Percentiles rank a stretch among this genome's conserved stretches.
phyloP scores from a whole-genome alignment of 2,113 vertebrate species.

The Larimichthys polyactis region DNA sequence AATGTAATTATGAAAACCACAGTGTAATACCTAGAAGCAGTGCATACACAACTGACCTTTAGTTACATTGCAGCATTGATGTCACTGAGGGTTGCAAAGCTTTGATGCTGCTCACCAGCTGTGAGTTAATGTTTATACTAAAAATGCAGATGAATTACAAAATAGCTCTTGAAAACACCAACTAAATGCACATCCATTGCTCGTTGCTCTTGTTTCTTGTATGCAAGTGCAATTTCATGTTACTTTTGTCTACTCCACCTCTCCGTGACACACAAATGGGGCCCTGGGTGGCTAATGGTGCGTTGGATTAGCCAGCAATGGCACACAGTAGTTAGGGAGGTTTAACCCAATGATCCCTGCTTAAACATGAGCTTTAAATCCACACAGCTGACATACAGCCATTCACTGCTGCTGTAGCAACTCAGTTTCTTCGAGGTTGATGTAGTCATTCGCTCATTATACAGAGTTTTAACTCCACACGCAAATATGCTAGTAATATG shows the following conservation, averaged over 20 bases:
- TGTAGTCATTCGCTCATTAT: slow-evolving; percentile 21
- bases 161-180: not conserved
- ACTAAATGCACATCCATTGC: not conserved
- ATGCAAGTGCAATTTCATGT: slow-evolving; percentile 10
- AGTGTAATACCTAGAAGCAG: not conserved
- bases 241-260: not conserved
- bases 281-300: slow-evolving; percentile 48
- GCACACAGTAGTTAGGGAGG: slow-evolving; percentile 61
- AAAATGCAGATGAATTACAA: not conserved
- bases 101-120: not conserved
- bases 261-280: slow-evolving; percentile 21
- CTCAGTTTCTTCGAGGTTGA: slow-evolving; percentile 9
- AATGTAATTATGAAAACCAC: not conserved
- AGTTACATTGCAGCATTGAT: not conserved
- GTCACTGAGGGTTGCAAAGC: not conserved
- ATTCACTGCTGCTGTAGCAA: slow-evolving; percentile 27
- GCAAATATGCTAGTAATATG: not conserved
- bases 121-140: not conserved
- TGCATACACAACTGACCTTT: not conserved
- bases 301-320: slow-evolving; percentile 60
- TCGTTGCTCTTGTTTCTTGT: not conserved
- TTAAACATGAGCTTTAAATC: slow-evolving; percentile 70
- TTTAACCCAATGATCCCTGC: slow-evolving; percentile 76
- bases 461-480: not conserved
- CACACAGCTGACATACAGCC: slow-evolving; percentile 58